phyloP scores from a whole-genome alignment of 1,140 invertebrate species.

The Tenebrio molitor region DNA sequence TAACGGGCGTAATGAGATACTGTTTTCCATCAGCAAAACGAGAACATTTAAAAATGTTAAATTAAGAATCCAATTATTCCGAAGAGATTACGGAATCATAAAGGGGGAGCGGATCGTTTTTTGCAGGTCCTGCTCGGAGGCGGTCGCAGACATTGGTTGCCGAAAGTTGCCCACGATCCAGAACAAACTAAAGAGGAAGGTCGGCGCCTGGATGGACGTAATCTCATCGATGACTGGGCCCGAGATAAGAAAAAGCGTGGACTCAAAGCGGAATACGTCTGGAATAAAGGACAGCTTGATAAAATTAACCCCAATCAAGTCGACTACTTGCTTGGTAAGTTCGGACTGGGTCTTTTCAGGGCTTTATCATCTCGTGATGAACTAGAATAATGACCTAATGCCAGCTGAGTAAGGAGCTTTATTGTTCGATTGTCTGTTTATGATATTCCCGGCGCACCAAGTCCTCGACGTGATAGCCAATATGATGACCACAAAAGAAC shows the following conservation, averaged over 20 bases:
- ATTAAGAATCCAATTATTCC: slow-evolving; percentile 14
- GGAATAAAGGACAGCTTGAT: slow-evolving; percentile 75
- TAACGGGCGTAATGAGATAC: slow-evolving; percentile 5
- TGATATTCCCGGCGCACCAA: too few relatives aligned
- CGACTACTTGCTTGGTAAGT: slow-evolving; percentile 80
- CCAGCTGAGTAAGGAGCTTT: background rate
- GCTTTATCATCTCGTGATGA: slow-evolving; percentile 20
- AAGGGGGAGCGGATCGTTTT: slow-evolving; percentile 13
- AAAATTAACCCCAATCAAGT: slow-evolving; percentile 73
- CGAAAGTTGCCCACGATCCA: slow-evolving; percentile 74
- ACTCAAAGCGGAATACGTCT: slow-evolving; percentile 73
- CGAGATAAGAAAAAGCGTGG: slow-evolving; percentile 71
- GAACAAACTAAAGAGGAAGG: slow-evolving; percentile 76
- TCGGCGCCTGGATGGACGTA: slow-evolving; percentile 71
- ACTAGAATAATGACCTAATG: background rate
- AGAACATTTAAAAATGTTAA: background rate
- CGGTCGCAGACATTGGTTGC: slow-evolving; percentile 76
- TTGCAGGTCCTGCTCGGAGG: slow-evolving; percentile 79
- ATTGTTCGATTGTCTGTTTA: too few relatives aligned
- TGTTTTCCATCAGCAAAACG: slow-evolving; percentile 6
- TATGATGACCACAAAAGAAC: too few relatives aligned
- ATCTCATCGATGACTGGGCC: slow-evolving; percentile 79
- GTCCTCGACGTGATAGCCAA: too few relatives aligned
- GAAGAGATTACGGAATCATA: too few relatives aligned
- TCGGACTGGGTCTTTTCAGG: background rate